Evolutionary conservation across 2,797 vertebrate genomes (phyloP), one percentile per base, ranked within the genome.

Genomic region (Crenichthys baileyi): DNA sequence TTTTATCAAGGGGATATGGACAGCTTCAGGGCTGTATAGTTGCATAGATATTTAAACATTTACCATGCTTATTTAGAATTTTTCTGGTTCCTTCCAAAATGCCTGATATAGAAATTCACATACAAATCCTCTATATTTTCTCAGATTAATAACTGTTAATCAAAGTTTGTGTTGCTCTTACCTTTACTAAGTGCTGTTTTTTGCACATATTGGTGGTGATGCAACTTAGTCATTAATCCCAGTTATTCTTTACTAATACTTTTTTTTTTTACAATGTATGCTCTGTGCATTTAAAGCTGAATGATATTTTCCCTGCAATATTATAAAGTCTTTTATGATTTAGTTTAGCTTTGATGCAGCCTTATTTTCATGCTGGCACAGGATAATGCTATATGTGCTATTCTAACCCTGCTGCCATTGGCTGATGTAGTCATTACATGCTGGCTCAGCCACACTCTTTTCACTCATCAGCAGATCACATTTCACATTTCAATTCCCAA

Each of bases 401-500:
- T 70, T 44, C 58, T 73, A 68, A 16, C 50, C 61, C 63, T 31
- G 73, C 81, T 79, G 70, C 74, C 73, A 79, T 81, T 85, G 79
- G 87, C 80, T 79, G 79, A 87, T 80, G 41, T 67, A n/a, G 77
- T 79, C 76, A 80, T 81, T 75, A 88, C 60, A 79, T 70, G 76
- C 84, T 58, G 82, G 56, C 76, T 78, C 80, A 82, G 78, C 82
- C 71, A 68, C 80, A 88, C 44, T 79, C 67, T 80, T 90, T 88
- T 91, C 77, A 80, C 73, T 87, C 80, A 85, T 84, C 81, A 87
- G 77, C 82, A 88, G 83, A 90, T 90, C 90, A 76, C 46, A 89
- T 95, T 95, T 92, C 87, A 85, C 79, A 85, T 92, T 93, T 93
- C 93, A 90, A 91, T 89, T 90, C 83, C 87, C 61, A 89, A 93